phyloP scores from a whole-genome alignment of 2,113 vertebrate species.

The Falco punctatus region DNA sequence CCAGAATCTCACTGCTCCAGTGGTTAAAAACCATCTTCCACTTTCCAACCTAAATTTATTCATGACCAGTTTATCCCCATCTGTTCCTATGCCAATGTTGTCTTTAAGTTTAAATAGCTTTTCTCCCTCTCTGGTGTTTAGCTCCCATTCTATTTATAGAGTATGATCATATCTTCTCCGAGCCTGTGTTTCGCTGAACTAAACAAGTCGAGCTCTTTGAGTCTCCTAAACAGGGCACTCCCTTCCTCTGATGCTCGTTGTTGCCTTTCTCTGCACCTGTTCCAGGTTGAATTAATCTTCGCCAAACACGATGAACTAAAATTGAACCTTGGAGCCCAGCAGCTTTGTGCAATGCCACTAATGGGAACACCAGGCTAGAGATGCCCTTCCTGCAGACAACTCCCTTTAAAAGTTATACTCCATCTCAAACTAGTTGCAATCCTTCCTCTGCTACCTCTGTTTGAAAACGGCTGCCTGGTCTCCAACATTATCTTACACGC shows the following conservation, averaged over 20 bases:
- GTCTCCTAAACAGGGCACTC: neutral
- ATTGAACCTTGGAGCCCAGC: neutral
- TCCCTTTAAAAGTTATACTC: neutral
- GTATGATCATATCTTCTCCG: neutral
- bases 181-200: constrained; percentile 15
- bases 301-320: neutral
- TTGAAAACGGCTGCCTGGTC: neutral
- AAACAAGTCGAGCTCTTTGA: neutral
- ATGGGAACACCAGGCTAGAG: neutral
- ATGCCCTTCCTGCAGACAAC: neutral
- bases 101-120: constrained; percentile 21
- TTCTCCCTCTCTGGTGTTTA: neutral
- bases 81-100: neutral
- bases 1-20: neutral
- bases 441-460: neutral
- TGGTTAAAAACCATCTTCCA: constrained; percentile 7
- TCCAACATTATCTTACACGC: neutral
- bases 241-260: neutral
- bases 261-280: neutral
- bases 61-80: constrained; percentile 38
- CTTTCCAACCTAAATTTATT: constrained; percentile 51
- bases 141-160: neutral
- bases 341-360: neutral
- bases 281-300: neutral
- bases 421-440: neutral